Conservation (phyloP, 2,888 invertebrate species). For the Campaea margaritaria region DNA sequence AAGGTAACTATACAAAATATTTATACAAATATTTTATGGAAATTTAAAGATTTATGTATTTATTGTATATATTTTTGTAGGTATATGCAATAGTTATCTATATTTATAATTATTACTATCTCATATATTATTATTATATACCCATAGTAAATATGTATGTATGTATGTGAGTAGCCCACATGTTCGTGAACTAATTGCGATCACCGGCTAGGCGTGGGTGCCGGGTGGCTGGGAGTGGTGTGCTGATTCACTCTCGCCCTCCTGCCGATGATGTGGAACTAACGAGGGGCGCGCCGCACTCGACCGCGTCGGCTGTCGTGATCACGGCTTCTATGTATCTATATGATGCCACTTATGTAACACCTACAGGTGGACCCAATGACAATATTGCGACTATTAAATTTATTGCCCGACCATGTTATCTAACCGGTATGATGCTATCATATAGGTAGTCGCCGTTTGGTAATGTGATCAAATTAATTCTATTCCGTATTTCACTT, state of each 20-base stretch:
- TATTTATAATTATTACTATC: too few species aligned
- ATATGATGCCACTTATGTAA: constrained; percentile 53
- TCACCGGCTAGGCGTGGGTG: constrained; percentile 44
- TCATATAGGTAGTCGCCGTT: constrained; percentile 21
- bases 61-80: too few species aligned
- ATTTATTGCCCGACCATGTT: constrained; percentile 36
- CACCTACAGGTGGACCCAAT: constrained; percentile 41
- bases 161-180: too few species aligned
- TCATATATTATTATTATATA: too few species aligned
- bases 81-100: too few species aligned
- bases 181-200: constrained; percentile 44
- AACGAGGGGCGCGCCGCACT: constrained; percentile 57
- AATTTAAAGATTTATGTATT: too few species aligned
- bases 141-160: too few species aligned
- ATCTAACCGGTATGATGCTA: constrained; percentile 35
- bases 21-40: too few species aligned
- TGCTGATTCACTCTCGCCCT: constrained; percentile 76
- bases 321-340: constrained; percentile 57
- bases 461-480: constrained; percentile 31
- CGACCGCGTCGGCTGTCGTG: constrained; percentile 71
- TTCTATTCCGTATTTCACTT: constrained; percentile 10
- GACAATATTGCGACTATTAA: constrained; percentile 39
- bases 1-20: too few species aligned
- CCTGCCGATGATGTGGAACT: constrained; percentile 67
- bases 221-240: constrained; percentile 51